Base-by-base conservation (phyloP, 2,797 vertebrate species). In the Ctenopoma multispine region DNA sequence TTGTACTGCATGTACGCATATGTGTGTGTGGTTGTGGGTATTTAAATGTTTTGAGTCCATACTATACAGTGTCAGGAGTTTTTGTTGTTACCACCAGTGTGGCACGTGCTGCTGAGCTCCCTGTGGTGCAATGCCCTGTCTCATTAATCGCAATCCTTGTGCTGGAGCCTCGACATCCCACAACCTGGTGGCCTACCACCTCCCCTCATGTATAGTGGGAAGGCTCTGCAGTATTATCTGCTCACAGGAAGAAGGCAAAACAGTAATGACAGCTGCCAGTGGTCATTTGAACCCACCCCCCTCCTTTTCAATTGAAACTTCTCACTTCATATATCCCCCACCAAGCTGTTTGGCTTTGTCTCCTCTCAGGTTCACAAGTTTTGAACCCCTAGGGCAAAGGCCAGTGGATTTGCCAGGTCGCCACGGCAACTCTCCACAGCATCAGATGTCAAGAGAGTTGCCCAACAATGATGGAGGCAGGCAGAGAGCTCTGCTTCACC, bases 301-400 rank as follows among this genome's bases (percentile, higher is more conserved):
- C 36, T 38, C 4, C 40, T 46, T 70, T 70, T 67, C 41, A 68
- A n/a, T 70, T 69, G 50, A 73, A 86, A 75, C 38, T 74, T 65
- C 54, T 78, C 58, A 66, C 62, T 64, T 75, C 77, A 62, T 48
- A 67, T 76, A 70, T 79, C 75, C 54, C 71, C 73, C 44, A 59
- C 69, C 50, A 56, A 77, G 79, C 68, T 76, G 83, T 79, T 88
- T 83, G 82, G 75, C 72, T 80, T 75, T 50, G 57, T 72, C 66
- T 74, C 82, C 6, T 85, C 86, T 85, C 51, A 59, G 76, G 90
- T 92, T 91, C 85, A 64, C 68, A 83, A 82, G 54, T 91, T 93
- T 94, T 93, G 83, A 85, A 90, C 89, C 88, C 74, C 84, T 55
- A 68, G 79, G 92, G 70, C 72, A 91, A 90, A 95, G 85, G 91